A percentile compares a stretch with the other conserved stretches of the same genome.
Conservation (phyloP, 2,797 vertebrate genomes). For the Sciaenops ocellatus region DNA sequence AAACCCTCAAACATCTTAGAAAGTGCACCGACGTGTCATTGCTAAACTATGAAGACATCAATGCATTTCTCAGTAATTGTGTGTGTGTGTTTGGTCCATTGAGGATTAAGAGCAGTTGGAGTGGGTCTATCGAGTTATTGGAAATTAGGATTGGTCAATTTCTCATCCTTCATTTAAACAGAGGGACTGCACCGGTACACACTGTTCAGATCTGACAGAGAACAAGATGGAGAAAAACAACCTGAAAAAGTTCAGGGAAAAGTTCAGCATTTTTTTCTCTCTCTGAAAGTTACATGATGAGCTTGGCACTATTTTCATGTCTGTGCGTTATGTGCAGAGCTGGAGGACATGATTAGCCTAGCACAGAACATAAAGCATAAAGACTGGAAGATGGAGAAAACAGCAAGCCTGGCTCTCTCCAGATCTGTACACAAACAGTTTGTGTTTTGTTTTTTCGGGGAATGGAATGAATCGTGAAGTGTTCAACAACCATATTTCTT, state of each 20-base stretch:
- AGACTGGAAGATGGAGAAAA: too few relatives aligned
- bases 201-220: slow-evolving; percentile 9
- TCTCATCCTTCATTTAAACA: slow-evolving; percentile 48
- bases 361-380: too few relatives aligned
- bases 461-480: too few relatives aligned
- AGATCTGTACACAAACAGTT: too few relatives aligned
- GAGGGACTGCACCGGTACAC: slow-evolving; percentile 35
- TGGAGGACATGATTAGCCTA: too few relatives aligned
- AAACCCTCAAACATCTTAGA: slow-evolving; percentile 28
- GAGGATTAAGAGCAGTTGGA: slow-evolving; percentile 47
- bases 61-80: neutral
- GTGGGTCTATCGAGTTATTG: slow-evolving; percentile 49
- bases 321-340: neutral
- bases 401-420: too few relatives aligned
- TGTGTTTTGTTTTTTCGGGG: too few relatives aligned
- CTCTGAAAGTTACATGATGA: neutral
- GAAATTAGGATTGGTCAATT: slow-evolving; percentile 34
- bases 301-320: neutral
- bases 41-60: slow-evolving; percentile 49
- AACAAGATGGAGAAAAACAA: neutral
- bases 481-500: too few relatives aligned
- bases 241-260: neutral
- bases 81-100: slow-evolving; percentile 19
- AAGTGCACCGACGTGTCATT: slow-evolving; percentile 28
- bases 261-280: neutral